Evolutionary conservation across 2,888 invertebrate genomes (phyloP), one percentile per base, ranked within the genome.

Genomic region (Tenthredo scrophulariae): DNA sequence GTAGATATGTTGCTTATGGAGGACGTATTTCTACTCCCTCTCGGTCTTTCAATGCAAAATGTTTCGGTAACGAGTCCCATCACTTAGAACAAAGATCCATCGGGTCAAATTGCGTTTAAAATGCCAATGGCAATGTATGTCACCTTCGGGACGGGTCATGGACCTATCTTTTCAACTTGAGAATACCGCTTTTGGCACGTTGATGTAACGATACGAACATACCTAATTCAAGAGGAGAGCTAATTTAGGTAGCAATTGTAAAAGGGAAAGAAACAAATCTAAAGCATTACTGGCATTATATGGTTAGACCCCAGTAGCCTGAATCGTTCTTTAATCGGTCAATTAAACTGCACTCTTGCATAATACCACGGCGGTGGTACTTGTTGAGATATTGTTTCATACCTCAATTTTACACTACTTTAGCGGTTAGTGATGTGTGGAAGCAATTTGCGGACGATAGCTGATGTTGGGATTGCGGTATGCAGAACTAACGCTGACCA

Each of bases 401-500:
- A 18, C 67, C 33, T 67, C 29, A 33, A 33, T 67, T 33, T 33
- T 67, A 67, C 33, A 67, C 67, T 33, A 33, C 29, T 67, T 67
- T 33, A 33, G 29, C 18, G 15, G 67, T 67, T 33, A 33, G 33
- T 33, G 67, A 67, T 33, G 33, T 67, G 67, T 67, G 29, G 33
- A 29, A 67, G 67, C 67, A 67, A 33, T 67, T 33, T 26, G 15
- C 67, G 67, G 33, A 67, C 67, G 67, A 33, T 67, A 33, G 67
- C 33, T 33, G 67, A 33, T 67, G 67, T 67, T 33, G 67, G 33
- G 67, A 67, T 67, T 67, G 33, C 67, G 67, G 67, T 33, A 67
- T 67, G 67, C 67, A 29, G 33, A 67, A 67, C 67, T 67, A 67
- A 67, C 67, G 67, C 67, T 46, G 46, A 13, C 46, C 33, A 67